These are phyloP conservation scores for Tragelaphus strepsiceros DNA, from an alignment of 2,113 vertebrate genomes.

Conservation along the genomic window DNA sequence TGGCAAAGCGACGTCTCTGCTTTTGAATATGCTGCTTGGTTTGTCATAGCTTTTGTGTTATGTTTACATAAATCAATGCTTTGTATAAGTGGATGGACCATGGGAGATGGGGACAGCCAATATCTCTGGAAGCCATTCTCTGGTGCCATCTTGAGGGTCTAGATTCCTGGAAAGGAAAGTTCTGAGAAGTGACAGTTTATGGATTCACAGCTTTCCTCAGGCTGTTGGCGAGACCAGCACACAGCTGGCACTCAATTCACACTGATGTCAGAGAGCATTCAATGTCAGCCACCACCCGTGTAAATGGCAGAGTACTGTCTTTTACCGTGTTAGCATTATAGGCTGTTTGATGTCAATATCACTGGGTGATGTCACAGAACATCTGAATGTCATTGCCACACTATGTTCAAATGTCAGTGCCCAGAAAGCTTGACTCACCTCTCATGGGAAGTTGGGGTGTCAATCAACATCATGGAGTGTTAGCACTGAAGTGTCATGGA, in stretches of 20 bases:
- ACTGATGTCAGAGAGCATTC: background rate
- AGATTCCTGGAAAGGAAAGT: background rate
- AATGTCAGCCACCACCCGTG: background rate
- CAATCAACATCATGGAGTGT: background rate
- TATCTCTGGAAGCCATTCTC: background rate
- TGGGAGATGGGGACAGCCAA: background rate
- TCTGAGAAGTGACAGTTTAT: background rate
- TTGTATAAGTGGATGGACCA: background rate
- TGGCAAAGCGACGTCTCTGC: background rate
- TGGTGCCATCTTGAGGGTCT: background rate
- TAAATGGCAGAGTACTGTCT: background rate
- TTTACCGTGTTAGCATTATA: background rate
- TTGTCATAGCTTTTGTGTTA: background rate
- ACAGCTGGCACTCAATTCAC: background rate
- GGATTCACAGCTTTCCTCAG: background rate
- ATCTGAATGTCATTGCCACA: background rate
- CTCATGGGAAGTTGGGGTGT: background rate
- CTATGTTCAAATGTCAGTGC: background rate
- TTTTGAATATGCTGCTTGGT: background rate
- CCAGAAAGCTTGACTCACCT: background rate
- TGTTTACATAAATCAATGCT: background rate
- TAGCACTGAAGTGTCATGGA: background rate
- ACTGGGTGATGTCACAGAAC: slow-evolving; percentile 33
- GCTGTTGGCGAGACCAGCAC: background rate
- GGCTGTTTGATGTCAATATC: background rate